Evolutionary conservation across 2,888 invertebrate species (phyloP).

Genomic region (Myopa tessellatipennis): DNA sequence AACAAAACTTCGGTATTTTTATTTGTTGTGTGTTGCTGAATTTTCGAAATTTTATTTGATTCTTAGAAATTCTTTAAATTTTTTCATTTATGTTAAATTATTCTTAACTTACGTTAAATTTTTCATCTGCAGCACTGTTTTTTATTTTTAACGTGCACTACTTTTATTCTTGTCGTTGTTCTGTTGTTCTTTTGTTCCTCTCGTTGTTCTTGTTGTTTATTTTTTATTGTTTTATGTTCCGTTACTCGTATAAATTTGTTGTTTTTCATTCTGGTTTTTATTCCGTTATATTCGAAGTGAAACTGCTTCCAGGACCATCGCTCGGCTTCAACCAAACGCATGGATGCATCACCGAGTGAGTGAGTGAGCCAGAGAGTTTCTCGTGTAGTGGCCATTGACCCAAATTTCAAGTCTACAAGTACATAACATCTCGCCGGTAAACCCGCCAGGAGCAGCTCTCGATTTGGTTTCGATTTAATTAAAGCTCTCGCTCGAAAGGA

Average conservation of each 20-base stretch:
- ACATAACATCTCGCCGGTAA: not conserved
- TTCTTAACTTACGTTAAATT: too few species aligned
- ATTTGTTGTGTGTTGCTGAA: too few species aligned
- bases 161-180: too few species aligned
- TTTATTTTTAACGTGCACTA: too few species aligned
- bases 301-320: not conserved
- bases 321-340: not conserved
- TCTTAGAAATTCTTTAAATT: too few species aligned
- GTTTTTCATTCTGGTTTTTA: not conserved
- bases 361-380: not conserved
- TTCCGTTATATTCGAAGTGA: not conserved
- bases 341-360: not conserved
- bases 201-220: too few species aligned
- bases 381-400: conserved; percentile 34
- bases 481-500: not conserved
- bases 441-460: not conserved
- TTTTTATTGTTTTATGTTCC: not conserved
- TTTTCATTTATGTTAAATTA: too few species aligned
- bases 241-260: not conserved
- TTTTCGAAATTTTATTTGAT: too few species aligned
- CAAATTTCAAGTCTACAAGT: conserved; percentile 22
- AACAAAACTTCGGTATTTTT: too few species aligned
- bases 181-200: too few species aligned
- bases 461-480: conserved; percentile 18
- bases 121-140: too few species aligned